A percentile compares a stretch with the other conserved stretches of the same genome.
Evolutionary conservation across 1,140 invertebrate genomes (phyloP).

Genomic region (Drosophila mayri): DNA sequence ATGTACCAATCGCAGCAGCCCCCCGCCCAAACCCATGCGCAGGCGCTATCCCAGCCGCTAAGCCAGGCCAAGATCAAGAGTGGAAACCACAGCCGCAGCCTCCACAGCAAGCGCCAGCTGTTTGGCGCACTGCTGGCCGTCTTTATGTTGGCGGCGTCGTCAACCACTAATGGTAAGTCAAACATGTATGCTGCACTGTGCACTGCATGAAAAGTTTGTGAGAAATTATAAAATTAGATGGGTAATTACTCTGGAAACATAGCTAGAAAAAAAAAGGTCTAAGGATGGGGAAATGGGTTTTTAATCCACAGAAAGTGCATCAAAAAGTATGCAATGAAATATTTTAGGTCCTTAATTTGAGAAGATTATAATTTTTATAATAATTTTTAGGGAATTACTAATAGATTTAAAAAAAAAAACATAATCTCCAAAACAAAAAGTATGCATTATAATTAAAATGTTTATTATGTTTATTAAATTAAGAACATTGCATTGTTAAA

Average conservation of each 20-base stretch:
- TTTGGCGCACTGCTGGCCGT: conserved; percentile 70
- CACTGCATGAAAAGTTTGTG: conserved; percentile 8
- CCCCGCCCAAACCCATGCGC: conserved; percentile 19
- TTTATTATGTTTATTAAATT: no score
- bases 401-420: no score
- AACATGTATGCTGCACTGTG: conserved; percentile 9
- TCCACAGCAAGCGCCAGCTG: conserved; percentile 64
- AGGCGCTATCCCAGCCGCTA: conserved; percentile 19
- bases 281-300: no score
- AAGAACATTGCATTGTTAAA: no score
- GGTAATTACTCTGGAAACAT: not conserved
- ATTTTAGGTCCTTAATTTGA: not conserved
- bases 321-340: conserved; percentile 6
- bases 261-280: no score
- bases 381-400: no score
- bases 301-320: not conserved
- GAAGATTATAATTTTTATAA: not conserved
- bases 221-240: not conserved
- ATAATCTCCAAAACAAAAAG: not conserved
- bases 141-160: conserved; percentile 64
- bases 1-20: conserved; percentile 59
- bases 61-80: conserved; percentile 34
- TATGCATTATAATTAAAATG: no score
- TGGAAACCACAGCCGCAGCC: conserved; percentile 19
- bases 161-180: conserved; percentile 69